phyloP scores from a whole-genome alignment of 2,113 vertebrate genomes.

The Scytalopus superciliaris region DNA sequence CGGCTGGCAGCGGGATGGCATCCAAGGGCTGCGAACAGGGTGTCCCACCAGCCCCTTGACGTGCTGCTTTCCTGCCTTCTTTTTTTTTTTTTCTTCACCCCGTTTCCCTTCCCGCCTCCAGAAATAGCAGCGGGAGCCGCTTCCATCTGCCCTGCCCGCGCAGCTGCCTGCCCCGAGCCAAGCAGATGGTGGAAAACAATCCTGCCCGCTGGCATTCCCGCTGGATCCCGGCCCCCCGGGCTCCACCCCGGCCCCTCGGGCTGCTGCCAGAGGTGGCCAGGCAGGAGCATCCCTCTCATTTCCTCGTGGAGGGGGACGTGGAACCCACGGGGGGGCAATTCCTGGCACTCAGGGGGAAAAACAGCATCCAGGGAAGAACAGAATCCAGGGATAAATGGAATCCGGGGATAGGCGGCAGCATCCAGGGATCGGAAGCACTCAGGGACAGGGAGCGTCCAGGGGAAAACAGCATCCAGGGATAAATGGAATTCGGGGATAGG shows the following conservation, averaged over 20 bases:
- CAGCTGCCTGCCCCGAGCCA: background rate
- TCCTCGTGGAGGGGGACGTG: fast-evolving
- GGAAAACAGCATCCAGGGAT: background rate
- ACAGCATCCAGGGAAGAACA: background rate
- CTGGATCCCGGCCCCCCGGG: background rate
- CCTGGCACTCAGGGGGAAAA: background rate
- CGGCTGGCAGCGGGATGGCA: fast-evolving
- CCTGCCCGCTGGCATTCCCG: background rate
- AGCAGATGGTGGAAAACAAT: background rate
- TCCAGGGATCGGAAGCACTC: background rate
- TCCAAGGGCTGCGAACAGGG: background rate
- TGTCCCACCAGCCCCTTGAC: background rate
- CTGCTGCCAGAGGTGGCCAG: background rate
- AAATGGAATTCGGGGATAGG: too few relatives aligned
- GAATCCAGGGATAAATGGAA: background rate
- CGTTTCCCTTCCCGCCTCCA: background rate
- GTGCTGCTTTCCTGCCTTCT: background rate
- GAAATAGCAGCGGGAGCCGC: background rate
- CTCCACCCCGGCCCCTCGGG: background rate
- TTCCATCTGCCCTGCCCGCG: background rate
- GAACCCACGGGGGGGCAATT: background rate
- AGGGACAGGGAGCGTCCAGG: background rate
- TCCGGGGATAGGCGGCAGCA: background rate
- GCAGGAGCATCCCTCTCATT: background rate
- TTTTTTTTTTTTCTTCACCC: too few relatives aligned